Conservation (phyloP, 2,797 vertebrate genomes). For the Hybognathus amarus region DNA sequence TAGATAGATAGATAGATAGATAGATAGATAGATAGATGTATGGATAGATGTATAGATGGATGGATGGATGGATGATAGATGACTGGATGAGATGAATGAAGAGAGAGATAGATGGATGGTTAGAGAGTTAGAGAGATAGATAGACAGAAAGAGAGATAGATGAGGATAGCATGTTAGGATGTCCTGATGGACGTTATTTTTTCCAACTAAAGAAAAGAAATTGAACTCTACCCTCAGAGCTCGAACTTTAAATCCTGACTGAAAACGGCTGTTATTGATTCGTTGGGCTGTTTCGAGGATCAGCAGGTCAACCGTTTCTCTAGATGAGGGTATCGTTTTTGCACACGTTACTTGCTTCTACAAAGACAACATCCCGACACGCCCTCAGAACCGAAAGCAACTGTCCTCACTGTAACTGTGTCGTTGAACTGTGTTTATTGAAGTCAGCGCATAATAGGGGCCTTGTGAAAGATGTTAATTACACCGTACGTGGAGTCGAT, state of each 20-base stretch:
- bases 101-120: background rate
- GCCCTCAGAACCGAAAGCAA: background rate
- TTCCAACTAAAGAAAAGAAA: background rate
- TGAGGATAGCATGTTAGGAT: background rate
- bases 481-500: slow-evolving; percentile 67
- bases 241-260: background rate
- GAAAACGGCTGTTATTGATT: background rate
- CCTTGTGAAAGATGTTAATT: slow-evolving; percentile 70
- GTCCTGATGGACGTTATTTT: too few species aligned
- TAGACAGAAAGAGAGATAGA: background rate
- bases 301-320: background rate
- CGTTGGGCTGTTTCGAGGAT: background rate
- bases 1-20: background rate
- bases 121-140: rapidly evolving
- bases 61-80: rapidly evolving
- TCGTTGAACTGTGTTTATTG: slow-evolving; percentile 76
- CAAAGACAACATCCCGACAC: background rate
- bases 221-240: too few species aligned
- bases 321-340: background rate
- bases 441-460: slow-evolving; percentile 64
- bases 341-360: background rate
- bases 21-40: rapidly evolving
- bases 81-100: rapidly evolving
- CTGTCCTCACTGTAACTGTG: slow-evolving; percentile 44
- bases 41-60: background rate